phyloP scores from a whole-genome alignment of 1,140 invertebrate species.

The Drosophila bifasciata region DNA sequence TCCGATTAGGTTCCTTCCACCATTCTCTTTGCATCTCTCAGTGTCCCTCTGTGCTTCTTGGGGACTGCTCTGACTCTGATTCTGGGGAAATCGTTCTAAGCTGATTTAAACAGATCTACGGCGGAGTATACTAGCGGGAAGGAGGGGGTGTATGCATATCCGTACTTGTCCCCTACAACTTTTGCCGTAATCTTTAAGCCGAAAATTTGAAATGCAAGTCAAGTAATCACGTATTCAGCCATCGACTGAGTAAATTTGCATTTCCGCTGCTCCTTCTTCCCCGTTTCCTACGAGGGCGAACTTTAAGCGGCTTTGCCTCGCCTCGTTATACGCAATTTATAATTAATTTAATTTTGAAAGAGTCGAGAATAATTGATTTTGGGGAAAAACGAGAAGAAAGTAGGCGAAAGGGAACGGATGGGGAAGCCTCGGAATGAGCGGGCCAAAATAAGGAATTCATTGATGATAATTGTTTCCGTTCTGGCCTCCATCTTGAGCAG shows the following conservation, averaged over 20 bases:
- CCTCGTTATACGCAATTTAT: conserved; percentile 54
- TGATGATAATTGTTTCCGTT: conserved; percentile 40
- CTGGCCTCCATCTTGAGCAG: not conserved
- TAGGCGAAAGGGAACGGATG: not conserved
- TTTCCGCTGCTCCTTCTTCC: conserved; percentile 14
- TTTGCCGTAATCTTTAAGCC: conserved; percentile 19
- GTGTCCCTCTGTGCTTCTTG: no score
- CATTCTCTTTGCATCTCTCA: conserved; percentile 21
- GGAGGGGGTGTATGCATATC: conserved; percentile 30
- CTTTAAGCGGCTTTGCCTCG: conserved; percentile 46
- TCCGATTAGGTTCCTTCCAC: conserved; percentile 36
- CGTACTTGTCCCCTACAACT: conserved; percentile 24
- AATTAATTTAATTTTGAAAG: conserved; percentile 50
- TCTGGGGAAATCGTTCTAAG: conserved; percentile 20
- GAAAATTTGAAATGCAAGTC: conserved; percentile 45
- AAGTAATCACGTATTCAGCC: conserved; percentile 44
- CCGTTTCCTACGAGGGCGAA: no score
- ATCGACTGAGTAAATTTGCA: conserved; percentile 42
- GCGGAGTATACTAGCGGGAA: conserved; percentile 4
- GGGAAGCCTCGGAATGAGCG: not conserved
- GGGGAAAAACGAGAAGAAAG: conserved; percentile 17
- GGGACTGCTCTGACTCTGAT: not conserved
- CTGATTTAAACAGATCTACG: conserved; percentile 32
- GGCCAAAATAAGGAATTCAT: conserved; percentile 1
- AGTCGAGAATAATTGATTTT: conserved; percentile 47